These are phyloP conservation scores for Myiozetetes cayanensis DNA, from an alignment of 2,113 vertebrate genomes.

Conservation along the genomic window DNA sequence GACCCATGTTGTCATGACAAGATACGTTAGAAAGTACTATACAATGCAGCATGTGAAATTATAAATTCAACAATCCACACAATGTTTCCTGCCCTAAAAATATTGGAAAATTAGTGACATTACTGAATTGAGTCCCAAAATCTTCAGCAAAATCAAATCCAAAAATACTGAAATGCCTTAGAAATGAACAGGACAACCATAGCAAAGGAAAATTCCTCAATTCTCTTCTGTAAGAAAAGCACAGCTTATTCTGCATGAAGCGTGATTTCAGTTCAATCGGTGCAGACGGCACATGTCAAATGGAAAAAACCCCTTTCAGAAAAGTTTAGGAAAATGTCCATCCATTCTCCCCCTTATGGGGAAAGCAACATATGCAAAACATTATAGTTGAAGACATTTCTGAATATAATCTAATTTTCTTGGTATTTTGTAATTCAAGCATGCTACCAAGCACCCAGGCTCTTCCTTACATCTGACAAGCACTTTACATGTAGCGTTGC, in stretches of 20 bases:
- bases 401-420: slow-evolving; percentile 72
- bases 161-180: neutral
- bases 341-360: slow-evolving; percentile 40
- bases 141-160: neutral
- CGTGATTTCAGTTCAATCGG: neutral
- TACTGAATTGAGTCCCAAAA: neutral
- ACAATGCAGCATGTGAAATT: slow-evolving; percentile 26
- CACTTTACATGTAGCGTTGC: slow-evolving; percentile 3
- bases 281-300: neutral
- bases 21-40: slow-evolving; percentile 6
- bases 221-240: neutral
- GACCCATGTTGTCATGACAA: neutral
- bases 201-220: neutral
- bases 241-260: neutral
- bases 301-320: neutral
- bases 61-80: neutral
- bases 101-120: neutral
- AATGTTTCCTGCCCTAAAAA: neutral
- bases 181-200: neutral
- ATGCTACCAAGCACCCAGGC: slow-evolving; percentile 63
- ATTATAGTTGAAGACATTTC: slow-evolving; percentile 70
- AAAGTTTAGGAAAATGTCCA: slow-evolving; percentile 54
- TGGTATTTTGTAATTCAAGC: slow-evolving; percentile 70
- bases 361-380: slow-evolving; percentile 68
- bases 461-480: slow-evolving; percentile 50